Evolutionary conservation across 1,140 invertebrate genomes (phyloP), one percentile per base, ranked within the genome.

Genomic region (Piezodorus guildinii): DNA sequence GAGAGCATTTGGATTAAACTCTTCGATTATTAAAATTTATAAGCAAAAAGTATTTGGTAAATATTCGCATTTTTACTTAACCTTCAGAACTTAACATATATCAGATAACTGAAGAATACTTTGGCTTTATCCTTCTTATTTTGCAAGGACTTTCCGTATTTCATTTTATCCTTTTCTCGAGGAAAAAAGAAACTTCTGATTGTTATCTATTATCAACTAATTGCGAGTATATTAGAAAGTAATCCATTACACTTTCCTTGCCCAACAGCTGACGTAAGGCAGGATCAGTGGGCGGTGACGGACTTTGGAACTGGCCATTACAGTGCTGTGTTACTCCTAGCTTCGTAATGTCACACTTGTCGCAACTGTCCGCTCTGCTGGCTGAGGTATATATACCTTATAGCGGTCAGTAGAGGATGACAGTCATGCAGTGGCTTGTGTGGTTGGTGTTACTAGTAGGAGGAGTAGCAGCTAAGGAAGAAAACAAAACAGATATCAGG

Each of bases 201-300:
- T 39, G 34, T 39, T 39, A 39, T 39, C 34, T 39, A 39, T 39
- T 39, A 39, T 5, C 12, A 1, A 39, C 6, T 39, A 39, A 39
- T 39, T 39, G 34, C 34, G 9, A 39, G 34, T 39, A 39, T 39
- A 39, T 39, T 39, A 16, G 52, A 56, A 56, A 56, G 52, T 56
- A 56, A 56, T 56, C 52, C 52, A 56, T 56, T 56, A 56, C 3
- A 56, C 19, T 25, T 56, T 56, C 52, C 52, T 56, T 56, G 23
- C 52, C 15, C 52, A 56, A 56, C 17, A 25, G 14, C 4, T 56
- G 52, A 56, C 52, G 52, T 25, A 56, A 56, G 52, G 9, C 17
- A 25, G 52, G 23, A 56, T 56, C 23, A 56, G 52, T 23, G 52
- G 52, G 52, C 52, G 52, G 52, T 21, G 46, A 49, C 46, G 21